Conservation (phyloP, 2,797 vertebrate genomes). For the Lepus oiostolus region DNA sequence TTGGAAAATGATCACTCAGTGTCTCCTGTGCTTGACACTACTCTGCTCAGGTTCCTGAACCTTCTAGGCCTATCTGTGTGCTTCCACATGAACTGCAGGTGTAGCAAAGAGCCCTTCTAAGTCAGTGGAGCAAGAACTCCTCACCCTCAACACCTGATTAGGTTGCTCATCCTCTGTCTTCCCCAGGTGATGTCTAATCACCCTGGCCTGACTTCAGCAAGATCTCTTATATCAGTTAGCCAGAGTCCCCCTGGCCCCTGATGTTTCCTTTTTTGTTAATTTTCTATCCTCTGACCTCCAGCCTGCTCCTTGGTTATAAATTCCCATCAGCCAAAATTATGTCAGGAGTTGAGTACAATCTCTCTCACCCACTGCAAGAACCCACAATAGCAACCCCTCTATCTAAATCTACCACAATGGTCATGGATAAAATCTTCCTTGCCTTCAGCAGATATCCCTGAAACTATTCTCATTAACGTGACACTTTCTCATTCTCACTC, state of each 20-base stretch:
- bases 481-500: neutral
- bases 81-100: neutral
- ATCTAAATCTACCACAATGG: no score
- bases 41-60: neutral
- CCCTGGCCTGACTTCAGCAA: neutral
- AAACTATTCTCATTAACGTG: neutral
- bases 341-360: neutral
- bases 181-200: no score
- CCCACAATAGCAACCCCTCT: neutral
- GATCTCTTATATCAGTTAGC: neutral
- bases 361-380: neutral
- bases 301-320: neutral
- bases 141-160: no score
- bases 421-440: no score
- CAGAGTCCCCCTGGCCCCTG: neutral
- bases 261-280: neutral
- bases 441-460: neutral
- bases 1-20: neutral
- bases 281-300: neutral
- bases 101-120: neutral
- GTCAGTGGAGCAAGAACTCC: neutral
- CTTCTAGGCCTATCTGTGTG: neutral
- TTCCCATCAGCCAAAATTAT: neutral
- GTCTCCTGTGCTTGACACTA: neutral
- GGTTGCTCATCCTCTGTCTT: neutral